These are phyloP conservation scores for Adelosebastes latens DNA, from an alignment of 2,797 vertebrate genomes.

Conservation along the genomic window DNA sequence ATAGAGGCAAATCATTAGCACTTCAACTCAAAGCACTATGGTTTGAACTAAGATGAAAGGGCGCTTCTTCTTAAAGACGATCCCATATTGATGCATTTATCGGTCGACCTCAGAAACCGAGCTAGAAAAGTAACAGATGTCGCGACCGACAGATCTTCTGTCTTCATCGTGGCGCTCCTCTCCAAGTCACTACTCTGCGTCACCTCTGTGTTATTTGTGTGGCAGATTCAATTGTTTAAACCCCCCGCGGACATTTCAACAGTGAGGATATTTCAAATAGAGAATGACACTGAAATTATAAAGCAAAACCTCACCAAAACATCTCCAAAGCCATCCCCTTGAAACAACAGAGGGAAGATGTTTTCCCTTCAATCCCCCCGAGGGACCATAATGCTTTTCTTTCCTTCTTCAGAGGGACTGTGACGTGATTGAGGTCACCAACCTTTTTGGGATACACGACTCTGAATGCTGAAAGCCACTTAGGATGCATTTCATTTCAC, in stretches of 20 bases:
- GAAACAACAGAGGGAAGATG: slow-evolving; percentile 56
- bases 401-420: slow-evolving; percentile 14
- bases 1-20: slow-evolving; percentile 21
- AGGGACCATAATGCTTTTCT: slow-evolving; percentile 60
- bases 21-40: slow-evolving; percentile 13
- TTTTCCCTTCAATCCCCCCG: slow-evolving; percentile 59
- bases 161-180: slow-evolving; percentile 10
- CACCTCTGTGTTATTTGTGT: slow-evolving; percentile 22
- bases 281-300: not conserved
- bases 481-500: slow-evolving; percentile 57
- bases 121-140: slow-evolving; percentile 61
- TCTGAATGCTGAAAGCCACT: slow-evolving; percentile 55
- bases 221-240: slow-evolving; percentile 21
- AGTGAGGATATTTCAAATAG: not conserved
- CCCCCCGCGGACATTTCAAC: not conserved
- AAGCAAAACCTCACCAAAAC: slow-evolving; percentile 8
- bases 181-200: slow-evolving; percentile 9
- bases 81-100: slow-evolving; percentile 63
- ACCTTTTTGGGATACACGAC: slow-evolving; percentile 49
- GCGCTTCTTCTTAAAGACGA: slow-evolving; percentile 32
- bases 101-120: slow-evolving; percentile 57
- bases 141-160: slow-evolving; percentile 10
- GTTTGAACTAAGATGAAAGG: slow-evolving; percentile 55
- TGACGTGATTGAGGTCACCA: slow-evolving; percentile 57
- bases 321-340: slow-evolving; percentile 7